Conservation (phyloP, 1,140 invertebrate genomes). For the Apis laboriosa region DNA sequence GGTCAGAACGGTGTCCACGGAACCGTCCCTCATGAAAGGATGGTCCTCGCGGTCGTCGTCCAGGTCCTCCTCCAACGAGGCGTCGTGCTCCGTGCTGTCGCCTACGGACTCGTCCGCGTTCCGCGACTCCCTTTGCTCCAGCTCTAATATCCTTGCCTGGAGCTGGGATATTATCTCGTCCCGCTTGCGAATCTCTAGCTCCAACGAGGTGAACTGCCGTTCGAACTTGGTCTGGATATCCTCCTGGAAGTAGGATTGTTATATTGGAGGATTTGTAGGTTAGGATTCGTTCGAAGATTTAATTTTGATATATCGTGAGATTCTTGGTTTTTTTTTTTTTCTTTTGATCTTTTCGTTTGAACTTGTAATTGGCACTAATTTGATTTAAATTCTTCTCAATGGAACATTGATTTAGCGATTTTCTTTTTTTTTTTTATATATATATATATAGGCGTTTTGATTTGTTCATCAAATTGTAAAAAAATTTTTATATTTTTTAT, state of each 20-base stretch:
- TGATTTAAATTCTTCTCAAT: no score
- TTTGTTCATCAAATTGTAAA: no score
- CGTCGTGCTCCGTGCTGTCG: conserved; percentile 69
- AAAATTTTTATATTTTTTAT: no score
- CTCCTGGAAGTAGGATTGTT: conserved; percentile 73
- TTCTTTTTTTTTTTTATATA: no score
- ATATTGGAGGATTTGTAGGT: background rate
- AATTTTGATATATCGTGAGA: no score
- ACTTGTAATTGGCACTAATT: no score
- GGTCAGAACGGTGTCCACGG: conserved; percentile 82
- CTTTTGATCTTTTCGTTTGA: no score
- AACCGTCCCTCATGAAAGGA: conserved; percentile 83
- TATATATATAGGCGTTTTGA: no score
- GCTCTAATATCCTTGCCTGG: conserved; percentile 86
- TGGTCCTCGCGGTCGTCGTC: conserved; percentile 79
- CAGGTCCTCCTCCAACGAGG: conserved; percentile 69
- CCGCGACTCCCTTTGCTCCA: conserved; percentile 80
- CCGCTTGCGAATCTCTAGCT: conserved; percentile 87
- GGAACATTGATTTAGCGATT: no score
- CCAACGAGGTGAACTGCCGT: conserved; percentile 85
- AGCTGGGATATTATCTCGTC: conserved; percentile 90
- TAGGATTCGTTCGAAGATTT: no score
- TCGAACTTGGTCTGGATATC: conserved; percentile 81
- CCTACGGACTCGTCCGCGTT: conserved; percentile 46
- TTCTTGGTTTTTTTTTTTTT: no score